Conservation (phyloP, 2,888 invertebrate genomes). For the Calameuta idolon region DNA sequence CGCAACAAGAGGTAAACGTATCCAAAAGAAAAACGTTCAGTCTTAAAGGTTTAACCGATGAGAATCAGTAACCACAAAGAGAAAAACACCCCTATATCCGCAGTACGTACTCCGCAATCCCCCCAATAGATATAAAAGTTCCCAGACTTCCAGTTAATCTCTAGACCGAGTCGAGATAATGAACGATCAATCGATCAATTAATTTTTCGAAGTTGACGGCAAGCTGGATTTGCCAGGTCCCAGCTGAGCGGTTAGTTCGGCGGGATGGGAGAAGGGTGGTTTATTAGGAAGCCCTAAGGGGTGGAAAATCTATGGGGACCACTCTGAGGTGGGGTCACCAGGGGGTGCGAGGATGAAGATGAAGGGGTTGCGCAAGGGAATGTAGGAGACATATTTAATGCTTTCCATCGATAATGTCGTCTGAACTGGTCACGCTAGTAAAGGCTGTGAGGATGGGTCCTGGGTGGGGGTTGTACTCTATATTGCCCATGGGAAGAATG, state of each 20-base stretch:
- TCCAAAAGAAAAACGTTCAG: not conserved
- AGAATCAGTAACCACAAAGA: not conserved
- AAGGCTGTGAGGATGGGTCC: slow-evolving; percentile 12
- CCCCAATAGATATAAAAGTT: not conserved
- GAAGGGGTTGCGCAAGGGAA: slow-evolving; percentile 10
- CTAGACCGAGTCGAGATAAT: not conserved
- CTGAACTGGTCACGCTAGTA: slow-evolving; percentile 1
- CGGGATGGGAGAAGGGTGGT: not conserved
- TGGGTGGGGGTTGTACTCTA: not conserved
- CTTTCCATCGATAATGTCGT: slow-evolving; percentile 42
- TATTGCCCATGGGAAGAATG: not conserved
- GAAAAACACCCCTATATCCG: not conserved
- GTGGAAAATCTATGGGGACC: not conserved
- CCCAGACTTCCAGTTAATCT: not conserved
- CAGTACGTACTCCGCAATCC: not conserved
- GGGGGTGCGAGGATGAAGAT: not conserved
- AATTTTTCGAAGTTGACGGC: not conserved
- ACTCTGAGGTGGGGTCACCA: not conserved
- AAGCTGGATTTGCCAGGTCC: not conserved
- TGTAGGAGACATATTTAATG: slow-evolving; percentile 33
- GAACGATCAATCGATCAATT: not conserved
- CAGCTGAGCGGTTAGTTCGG: not conserved
- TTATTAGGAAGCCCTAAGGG: not conserved
- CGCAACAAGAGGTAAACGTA: not conserved
- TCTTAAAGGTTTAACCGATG: not conserved